These are phyloP conservation scores for Sarcoramphus papa DNA, from an alignment of 2,797 vertebrate genomes.

Conservation along the genomic window DNA sequence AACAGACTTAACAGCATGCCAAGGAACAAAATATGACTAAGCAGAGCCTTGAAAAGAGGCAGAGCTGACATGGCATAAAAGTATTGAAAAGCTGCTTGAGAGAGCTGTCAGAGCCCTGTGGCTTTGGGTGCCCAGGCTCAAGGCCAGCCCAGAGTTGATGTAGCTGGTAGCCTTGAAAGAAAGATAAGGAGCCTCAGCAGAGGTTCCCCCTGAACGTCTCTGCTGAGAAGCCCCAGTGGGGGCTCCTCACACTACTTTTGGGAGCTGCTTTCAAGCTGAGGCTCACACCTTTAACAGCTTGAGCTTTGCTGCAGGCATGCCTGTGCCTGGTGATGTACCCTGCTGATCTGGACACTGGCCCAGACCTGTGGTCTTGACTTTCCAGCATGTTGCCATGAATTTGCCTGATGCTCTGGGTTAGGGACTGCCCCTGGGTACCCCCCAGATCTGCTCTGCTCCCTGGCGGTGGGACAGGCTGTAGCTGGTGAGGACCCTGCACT, in stretches of 20 bases:
- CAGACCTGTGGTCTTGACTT: neutral
- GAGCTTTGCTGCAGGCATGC: neutral
- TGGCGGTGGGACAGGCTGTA: neutral
- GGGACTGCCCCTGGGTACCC: too few species aligned
- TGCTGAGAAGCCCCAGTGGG: neutral
- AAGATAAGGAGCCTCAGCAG: neutral
- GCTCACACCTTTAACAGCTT: neutral
- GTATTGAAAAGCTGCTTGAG: neutral
- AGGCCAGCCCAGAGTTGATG: neutral
- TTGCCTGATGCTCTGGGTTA: neutral
- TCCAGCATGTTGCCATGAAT: neutral
- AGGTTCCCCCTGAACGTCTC: neutral
- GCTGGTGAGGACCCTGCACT: neutral
- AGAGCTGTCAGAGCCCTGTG: neutral
- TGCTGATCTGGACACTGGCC: neutral
- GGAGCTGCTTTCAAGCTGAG: neutral
- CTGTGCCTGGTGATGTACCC: neutral
- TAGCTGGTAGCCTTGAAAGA: neutral
- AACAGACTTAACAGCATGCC: neutral
- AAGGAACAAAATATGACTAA: neutral
- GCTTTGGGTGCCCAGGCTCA: neutral
- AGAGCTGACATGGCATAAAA: neutral
- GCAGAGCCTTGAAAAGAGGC: neutral
- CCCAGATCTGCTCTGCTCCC: neutral
- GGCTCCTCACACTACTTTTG: neutral